Evolutionary conservation across 2,113 vertebrate species (phyloP).

Genomic region (Carassius auratus): DNA sequence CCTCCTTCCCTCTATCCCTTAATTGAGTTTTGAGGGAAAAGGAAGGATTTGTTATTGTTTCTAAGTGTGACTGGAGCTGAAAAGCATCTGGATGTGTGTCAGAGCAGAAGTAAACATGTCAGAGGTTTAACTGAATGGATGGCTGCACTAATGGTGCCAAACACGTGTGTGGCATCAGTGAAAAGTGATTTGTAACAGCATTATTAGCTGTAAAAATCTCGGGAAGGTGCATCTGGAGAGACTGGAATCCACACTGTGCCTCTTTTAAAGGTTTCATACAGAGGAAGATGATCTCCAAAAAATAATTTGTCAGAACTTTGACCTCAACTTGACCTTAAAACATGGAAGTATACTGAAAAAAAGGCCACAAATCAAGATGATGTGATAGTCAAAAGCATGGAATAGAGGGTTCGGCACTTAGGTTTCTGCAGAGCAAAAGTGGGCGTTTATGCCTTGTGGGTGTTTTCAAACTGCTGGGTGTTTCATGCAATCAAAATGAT

Average conservation of each 20-base stretch:
- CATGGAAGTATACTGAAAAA: not conserved
- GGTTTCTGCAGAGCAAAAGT: too few species aligned
- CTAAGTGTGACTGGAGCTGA: constrained; percentile 46
- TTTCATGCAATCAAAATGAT: too few species aligned
- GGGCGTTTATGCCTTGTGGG: too few species aligned
- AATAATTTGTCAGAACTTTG: not conserved
- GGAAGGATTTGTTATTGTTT: constrained; percentile 61
- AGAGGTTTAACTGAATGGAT: constrained; percentile 65
- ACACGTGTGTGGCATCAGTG: constrained; percentile 44
- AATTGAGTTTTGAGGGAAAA: constrained; percentile 72
- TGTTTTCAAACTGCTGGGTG: too few species aligned
- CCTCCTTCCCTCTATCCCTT: constrained; percentile 72
- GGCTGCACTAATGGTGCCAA: constrained; percentile 57
- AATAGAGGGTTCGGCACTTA: not conserved
- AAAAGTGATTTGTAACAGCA: constrained; percentile 50
- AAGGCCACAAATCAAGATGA: not conserved
- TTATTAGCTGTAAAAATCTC: constrained; percentile 38
- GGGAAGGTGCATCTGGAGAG: not conserved
- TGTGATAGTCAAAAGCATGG: not conserved
- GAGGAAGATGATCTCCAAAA: not conserved
- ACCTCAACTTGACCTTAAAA: not conserved
- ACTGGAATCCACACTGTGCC: not conserved
- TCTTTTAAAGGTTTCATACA: constrained; percentile 10
- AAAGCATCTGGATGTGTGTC: constrained; percentile 50
- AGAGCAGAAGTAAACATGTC: constrained; percentile 62